Conservation (phyloP, 2,888 invertebrate genomes). For the Ferdinandea cuprea region DNA sequence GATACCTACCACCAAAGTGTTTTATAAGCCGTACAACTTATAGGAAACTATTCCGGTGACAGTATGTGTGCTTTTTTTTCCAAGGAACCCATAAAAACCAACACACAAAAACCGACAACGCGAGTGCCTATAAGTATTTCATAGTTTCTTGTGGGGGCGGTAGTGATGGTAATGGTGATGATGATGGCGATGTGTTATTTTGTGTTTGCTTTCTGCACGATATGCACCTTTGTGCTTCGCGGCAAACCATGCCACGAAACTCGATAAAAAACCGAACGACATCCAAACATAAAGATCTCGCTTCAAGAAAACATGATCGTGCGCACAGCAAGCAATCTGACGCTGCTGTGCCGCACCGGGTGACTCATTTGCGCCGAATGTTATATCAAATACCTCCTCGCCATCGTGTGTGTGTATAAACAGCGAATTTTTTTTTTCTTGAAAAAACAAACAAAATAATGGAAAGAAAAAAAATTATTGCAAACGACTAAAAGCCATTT, state of each 20-base stretch:
- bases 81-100: conserved; percentile 59
- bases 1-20: neutral
- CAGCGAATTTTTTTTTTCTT: neutral
- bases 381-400: conserved; percentile 9
- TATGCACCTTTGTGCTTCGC: conserved; percentile 22
- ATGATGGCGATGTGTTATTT: neutral
- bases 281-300: conserved; percentile 17
- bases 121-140: neutral
- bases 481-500: conserved; percentile 11
- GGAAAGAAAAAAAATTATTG: neutral
- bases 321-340: conserved; percentile 15
- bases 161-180: neutral
- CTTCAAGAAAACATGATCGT: conserved; percentile 20
- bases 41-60: conserved; percentile 33
- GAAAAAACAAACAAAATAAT: neutral
- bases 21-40: conserved; percentile 1
- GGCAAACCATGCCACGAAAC: conserved; percentile 13
- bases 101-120: neutral
- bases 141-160: conserved; percentile 37
- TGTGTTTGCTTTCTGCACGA: conserved; percentile 28
- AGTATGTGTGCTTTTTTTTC: conserved; percentile 37
- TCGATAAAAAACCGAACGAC: neutral
- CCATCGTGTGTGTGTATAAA: neutral
- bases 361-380: conserved; percentile 42
- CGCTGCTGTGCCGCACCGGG: neutral